These are phyloP conservation scores for Perca schrenkii DNA, from an alignment of 2,113 vertebrate species.

Conservation along the genomic window DNA sequence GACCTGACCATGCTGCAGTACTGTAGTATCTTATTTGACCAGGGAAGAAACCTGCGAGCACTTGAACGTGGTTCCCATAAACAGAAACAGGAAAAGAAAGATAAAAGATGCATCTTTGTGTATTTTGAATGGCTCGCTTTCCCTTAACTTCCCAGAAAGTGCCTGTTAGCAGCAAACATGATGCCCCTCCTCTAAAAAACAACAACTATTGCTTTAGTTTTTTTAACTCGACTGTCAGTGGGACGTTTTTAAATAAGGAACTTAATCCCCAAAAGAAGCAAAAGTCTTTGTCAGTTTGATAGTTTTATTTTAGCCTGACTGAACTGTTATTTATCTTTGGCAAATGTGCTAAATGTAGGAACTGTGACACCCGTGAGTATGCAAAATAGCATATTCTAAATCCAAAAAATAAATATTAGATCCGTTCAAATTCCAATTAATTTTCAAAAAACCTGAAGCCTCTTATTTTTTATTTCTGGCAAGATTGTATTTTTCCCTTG, in stretches of 20 bases:
- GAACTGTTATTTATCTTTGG: constrained; percentile 62
- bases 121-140: constrained; percentile 1
- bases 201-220: constrained; percentile 31
- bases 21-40: constrained; percentile 21
- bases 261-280: background rate
- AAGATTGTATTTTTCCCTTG: background rate
- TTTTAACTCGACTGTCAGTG: background rate
- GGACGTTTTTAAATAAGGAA: background rate
- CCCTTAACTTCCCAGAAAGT: constrained; percentile 26
- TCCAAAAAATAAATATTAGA: constrained; percentile 41
- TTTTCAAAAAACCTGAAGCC: background rate
- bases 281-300: constrained; percentile 3
- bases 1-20: background rate
- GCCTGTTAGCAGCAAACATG: constrained; percentile 40
- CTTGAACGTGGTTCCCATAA: background rate
- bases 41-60: background rate
- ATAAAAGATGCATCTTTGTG: constrained; percentile 1
- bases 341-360: constrained; percentile 38
- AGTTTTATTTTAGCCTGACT: background rate
- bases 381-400: constrained; percentile 27
- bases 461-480: background rate
- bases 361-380: background rate
- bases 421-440: background rate
- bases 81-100: background rate
- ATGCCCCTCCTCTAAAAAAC: background rate